phyloP scores from a whole-genome alignment of 2,797 vertebrate species.

The Sebastiscus albofasciatus region DNA sequence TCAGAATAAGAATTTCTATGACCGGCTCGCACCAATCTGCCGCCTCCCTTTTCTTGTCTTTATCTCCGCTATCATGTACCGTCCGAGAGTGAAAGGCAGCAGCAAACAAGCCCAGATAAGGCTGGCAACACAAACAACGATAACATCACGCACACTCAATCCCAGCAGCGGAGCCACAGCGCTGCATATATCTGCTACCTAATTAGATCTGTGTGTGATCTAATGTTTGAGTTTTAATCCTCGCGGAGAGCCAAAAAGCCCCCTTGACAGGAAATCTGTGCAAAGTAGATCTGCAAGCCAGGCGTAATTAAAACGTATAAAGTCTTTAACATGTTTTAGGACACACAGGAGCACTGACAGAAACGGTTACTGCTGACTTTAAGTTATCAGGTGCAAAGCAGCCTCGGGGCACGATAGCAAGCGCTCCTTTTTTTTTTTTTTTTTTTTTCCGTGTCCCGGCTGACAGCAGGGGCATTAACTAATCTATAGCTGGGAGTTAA shows the following conservation, averaged over 20 bases:
- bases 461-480: conserved; percentile 48
- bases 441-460: neutral
- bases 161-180: conserved; percentile 13
- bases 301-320: conserved; percentile 37
- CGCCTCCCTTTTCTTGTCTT: conserved; percentile 17
- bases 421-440: conserved; percentile 6
- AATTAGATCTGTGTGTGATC: conserved; percentile 49
- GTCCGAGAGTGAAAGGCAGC: conserved; percentile 1
- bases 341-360: neutral
- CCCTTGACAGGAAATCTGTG: conserved; percentile 36
- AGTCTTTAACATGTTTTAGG: conserved; percentile 18
- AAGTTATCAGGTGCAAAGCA: conserved; percentile 49
- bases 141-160: conserved; percentile 24
- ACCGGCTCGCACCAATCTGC: neutral
- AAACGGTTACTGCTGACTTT: conserved; percentile 29
- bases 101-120: conserved; percentile 34
- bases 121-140: conserved; percentile 46
- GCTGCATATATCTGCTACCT: conserved; percentile 15
- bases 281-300: conserved; percentile 26
- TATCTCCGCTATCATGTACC: conserved; percentile 17
- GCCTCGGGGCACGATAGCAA: neutral
- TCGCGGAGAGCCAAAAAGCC: conserved; percentile 31
- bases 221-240: conserved; percentile 49
- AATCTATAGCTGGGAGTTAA: conserved; percentile 61
- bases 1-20: neutral